Base-by-base conservation (phyloP, 2,888 invertebrate species). In the Pristionchus entomophagus region DNA sequence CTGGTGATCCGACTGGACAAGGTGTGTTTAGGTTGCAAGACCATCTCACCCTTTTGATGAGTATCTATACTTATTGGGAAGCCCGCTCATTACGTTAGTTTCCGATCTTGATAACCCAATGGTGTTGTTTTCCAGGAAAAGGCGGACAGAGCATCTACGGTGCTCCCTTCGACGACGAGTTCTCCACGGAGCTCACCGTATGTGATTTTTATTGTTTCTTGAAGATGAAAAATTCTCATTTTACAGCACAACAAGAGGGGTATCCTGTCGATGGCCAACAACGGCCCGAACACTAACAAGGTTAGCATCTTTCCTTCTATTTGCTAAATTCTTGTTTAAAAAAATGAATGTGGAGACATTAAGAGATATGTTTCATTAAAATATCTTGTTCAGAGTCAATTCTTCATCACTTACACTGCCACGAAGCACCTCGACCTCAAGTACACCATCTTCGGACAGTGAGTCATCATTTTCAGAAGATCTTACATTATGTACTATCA, bases 121-220 rank as follows among this genome's bases (percentile, higher is more conserved):
- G n/a, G n/a, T n/a, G n/a, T 29, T n/a, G 90, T 8, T 88, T 94
- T 41, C 97, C 97, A 0, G 99, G 99, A 0, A 99, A 99, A 95
- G 97, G 97, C 83, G 99, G 99, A 0, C 96, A 96, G 85, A 98
- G 98, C 53, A 98, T 99, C 92, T 99, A 98, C 98, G 97, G 97
- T 19, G 95, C 95, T 89, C 97, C 97, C 94, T 99, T 99, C 95
- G 97, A 97, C 94, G 99, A 99, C 94, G 99, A 99, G 95, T 96
- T 99, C 89, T 96, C 96, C 93, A 97, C 98, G 93, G 97, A 97
- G 91, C 94, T 99, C 65, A 98, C 97, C 95, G 96, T 96, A 94
- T 91, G 88, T 10, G 29, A 35, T 73, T 45, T 45, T 10, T 10
- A 10, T 45, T 45, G 45, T 45, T 10, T 45, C n/a, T 45, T 45